Evolutionary conservation across 2,113 vertebrate species (phyloP).

Genomic region (Hymenochirus boettgeri): DNA sequence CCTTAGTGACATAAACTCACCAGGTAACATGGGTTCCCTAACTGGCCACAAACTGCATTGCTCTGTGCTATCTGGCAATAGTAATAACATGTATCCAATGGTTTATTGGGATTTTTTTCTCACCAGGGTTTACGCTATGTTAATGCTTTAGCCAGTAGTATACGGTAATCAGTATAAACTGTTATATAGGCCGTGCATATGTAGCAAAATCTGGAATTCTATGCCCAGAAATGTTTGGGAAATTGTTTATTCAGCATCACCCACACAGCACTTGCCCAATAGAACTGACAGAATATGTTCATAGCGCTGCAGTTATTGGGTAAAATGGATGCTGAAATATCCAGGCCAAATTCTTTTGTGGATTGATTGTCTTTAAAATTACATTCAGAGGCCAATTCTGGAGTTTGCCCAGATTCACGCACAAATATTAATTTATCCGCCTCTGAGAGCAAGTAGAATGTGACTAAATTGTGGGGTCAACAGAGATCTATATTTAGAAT

Average conservation of each 20-base stretch:
- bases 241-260: neutral
- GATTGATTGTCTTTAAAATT: neutral
- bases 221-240: neutral
- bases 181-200: neutral
- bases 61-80: too few species aligned
- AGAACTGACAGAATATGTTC: neutral
- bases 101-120: too few species aligned
- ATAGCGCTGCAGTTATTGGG: neutral
- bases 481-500: conserved; percentile 32
- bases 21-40: too few species aligned
- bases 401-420: conserved; percentile 4
- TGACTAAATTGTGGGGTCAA: conserved; percentile 27
- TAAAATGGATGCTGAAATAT: neutral
- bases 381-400: neutral
- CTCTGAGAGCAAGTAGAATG: conserved; percentile 15
- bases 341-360: neutral
- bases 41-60: too few species aligned
- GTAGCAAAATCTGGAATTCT: neutral
- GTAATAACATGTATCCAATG: too few species aligned
- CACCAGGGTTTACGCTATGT: too few species aligned
- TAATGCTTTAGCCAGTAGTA: too few species aligned
- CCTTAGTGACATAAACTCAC: too few species aligned
- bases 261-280: neutral
- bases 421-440: conserved; percentile 19
- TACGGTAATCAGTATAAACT: neutral